Conservation (phyloP, 2,797 vertebrate species). For the Cyclura pinguis region DNA sequence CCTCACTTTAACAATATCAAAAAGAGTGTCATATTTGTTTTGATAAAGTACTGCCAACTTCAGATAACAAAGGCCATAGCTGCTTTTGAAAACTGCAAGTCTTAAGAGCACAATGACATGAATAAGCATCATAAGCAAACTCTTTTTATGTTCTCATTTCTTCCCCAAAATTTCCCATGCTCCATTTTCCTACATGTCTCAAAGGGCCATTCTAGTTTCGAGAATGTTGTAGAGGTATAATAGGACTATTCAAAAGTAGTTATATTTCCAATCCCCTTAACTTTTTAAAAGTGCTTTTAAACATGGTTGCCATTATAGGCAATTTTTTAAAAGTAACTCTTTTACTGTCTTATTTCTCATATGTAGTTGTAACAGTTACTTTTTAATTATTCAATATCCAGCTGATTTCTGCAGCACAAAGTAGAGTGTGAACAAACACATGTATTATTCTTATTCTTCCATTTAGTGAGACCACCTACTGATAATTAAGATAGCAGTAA, state of each 20-base stretch:
- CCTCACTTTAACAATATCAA: neutral
- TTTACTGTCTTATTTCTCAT: too few species aligned
- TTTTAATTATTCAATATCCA: too few species aligned
- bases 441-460: too few species aligned
- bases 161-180: neutral
- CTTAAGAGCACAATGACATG: neutral
- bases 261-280: too few species aligned
- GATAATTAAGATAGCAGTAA: too few species aligned
- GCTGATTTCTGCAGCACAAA: too few species aligned
- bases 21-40: neutral
- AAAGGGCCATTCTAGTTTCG: neutral
- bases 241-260: neutral
- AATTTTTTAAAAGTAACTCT: too few species aligned
- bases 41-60: neutral
- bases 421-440: too few species aligned
- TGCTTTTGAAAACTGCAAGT: neutral
- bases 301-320: too few species aligned
- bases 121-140: neutral
- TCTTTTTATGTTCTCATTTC: neutral
- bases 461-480: too few species aligned
- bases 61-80: neutral
- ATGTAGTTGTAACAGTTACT: too few species aligned
- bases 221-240: neutral
- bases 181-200: neutral
- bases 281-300: too few species aligned